Conservation (phyloP, 2,888 invertebrate species). For the Tigriopus californicus region DNA sequence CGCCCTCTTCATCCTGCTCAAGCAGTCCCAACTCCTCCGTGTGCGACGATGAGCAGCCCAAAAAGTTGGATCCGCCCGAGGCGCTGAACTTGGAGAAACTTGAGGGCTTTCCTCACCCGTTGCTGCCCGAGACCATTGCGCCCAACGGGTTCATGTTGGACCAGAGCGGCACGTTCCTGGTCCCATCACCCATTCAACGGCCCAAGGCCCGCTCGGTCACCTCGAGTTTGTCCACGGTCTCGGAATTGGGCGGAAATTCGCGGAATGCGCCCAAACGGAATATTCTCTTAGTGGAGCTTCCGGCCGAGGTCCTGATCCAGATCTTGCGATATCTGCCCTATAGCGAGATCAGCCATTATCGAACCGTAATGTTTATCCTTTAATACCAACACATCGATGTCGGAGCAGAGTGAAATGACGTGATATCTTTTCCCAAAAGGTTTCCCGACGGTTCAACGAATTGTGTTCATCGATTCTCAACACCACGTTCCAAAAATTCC, state of each 20-base stretch:
- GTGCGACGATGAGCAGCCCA: neutral
- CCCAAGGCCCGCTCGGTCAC: neutral
- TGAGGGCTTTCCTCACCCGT: too few relatives aligned
- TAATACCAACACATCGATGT: neutral
- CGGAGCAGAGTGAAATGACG: too few relatives aligned
- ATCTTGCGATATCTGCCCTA: constrained; percentile 52
- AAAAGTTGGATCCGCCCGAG: neutral
- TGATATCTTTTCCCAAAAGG: too few relatives aligned
- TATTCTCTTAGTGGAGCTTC: constrained; percentile 46
- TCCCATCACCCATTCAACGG: too few relatives aligned
- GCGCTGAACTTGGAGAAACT: neutral
- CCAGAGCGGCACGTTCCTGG: too few relatives aligned
- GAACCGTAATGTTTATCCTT: constrained; percentile 42
- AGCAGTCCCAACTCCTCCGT: neutral
- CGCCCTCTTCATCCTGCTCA: neutral
- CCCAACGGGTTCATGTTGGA: neutral
- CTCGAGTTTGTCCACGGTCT: neutral
- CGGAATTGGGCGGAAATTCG: neutral
- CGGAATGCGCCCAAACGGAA: constrained; percentile 21
- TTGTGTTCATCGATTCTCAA: constrained; percentile 60
- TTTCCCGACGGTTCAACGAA: constrained; percentile 58
- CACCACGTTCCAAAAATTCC: constrained; percentile 62
- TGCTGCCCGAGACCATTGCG: neutral
- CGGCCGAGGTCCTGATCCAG: constrained; percentile 58
- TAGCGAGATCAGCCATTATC: constrained; percentile 54